Conservation (phyloP, 2,113 vertebrate species). For the Colinus virginianus region DNA sequence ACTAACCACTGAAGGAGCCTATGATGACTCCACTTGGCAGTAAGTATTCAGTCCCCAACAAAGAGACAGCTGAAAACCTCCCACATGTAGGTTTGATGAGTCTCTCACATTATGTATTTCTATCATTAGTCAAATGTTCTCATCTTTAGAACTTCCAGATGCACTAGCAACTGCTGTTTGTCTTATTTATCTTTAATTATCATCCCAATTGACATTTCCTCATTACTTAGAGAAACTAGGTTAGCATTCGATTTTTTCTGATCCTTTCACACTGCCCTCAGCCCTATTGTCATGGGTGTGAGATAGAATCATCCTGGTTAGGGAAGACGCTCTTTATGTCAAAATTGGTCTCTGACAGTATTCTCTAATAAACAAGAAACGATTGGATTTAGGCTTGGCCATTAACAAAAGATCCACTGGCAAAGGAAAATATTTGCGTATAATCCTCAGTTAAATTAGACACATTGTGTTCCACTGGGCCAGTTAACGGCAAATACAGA, state of each 20-base stretch:
- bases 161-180: background rate
- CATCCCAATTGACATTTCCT: fast-evolving
- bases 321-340: background rate
- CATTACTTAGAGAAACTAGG: background rate
- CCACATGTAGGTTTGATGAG: fast-evolving
- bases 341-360: background rate
- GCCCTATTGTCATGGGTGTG: fast-evolving
- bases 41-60: background rate
- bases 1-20: fast-evolving
- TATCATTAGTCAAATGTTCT: background rate
- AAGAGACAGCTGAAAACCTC: background rate
- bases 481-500: background rate
- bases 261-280: background rate
- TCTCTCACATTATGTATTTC: background rate
- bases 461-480: background rate
- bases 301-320: background rate
- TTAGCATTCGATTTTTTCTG: background rate
- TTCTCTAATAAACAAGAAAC: background rate
- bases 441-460: background rate
- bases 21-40: fast-evolving
- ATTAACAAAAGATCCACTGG: background rate
- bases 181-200: background rate
- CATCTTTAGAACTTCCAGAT: background rate
- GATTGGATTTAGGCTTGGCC: background rate
- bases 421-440: background rate